Evolutionary conservation across 2,113 vertebrate genomes (phyloP).

Genomic region (Charina bottae): DNA sequence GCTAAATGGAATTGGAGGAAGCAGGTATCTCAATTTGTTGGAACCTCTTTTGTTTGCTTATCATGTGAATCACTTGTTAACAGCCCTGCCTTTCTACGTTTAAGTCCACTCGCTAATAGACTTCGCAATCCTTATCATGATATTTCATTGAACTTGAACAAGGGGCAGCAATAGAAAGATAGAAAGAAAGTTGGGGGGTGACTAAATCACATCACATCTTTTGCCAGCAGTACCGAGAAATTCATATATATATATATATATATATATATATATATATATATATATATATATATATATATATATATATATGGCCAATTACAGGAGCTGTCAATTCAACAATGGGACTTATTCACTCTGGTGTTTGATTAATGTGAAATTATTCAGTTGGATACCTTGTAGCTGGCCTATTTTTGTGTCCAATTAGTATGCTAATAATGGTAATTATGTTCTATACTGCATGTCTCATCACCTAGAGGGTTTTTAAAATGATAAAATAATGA

Average conservation of each 20-base stretch:
- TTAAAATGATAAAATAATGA: slow-evolving; percentile 95
- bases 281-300: slow-evolving; percentile 14
- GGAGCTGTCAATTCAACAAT: slow-evolving; percentile 83
- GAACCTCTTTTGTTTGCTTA: slow-evolving; percentile 64
- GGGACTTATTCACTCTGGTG: slow-evolving; percentile 81
- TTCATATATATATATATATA: slow-evolving; percentile 37
- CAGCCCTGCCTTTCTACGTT: slow-evolving; percentile 57
- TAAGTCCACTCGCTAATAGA: slow-evolving; percentile 61
- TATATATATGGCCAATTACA: slow-evolving; percentile 78
- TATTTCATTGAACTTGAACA: slow-evolving; percentile 67
- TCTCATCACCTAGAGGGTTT: slow-evolving; percentile 91
- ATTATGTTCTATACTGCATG: slow-evolving; percentile 89
- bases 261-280: slow-evolving; percentile 60
- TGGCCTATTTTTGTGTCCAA: slow-evolving; percentile 90
- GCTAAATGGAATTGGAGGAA: slow-evolving; percentile 48
- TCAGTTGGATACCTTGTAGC: slow-evolving; percentile 90
- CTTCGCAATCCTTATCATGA: slow-evolving; percentile 61
- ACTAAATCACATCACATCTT: slow-evolving; percentile 67
- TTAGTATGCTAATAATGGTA: slow-evolving; percentile 95
- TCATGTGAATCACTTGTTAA: slow-evolving; percentile 54
- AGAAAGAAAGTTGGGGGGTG: slow-evolving; percentile 55
- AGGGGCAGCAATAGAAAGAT: slow-evolving; percentile 63
- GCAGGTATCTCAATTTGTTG: slow-evolving; percentile 66
- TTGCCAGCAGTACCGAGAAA: slow-evolving; percentile 66
- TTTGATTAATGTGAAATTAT: slow-evolving; percentile 90